Conservation (phyloP, 2,888 invertebrate genomes). For the Chloroclystis v-ata region DNA sequence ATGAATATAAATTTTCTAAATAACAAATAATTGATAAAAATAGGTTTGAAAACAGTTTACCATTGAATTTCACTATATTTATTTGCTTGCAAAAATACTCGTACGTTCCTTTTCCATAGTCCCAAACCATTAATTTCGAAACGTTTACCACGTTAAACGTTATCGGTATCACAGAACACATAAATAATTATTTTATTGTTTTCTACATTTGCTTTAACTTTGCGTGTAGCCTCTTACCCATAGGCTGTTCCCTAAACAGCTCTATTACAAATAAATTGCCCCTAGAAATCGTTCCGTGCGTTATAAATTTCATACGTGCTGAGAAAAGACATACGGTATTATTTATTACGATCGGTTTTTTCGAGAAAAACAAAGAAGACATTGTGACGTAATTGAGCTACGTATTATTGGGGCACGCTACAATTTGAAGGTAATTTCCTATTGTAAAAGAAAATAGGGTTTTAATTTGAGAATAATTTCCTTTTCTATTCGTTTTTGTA, state of each 20-base stretch:
- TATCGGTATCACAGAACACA: background rate
- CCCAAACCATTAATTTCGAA: no score
- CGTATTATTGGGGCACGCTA: constrained; percentile 62
- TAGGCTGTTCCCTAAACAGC: constrained; percentile 48
- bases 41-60: no score
- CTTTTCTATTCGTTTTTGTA: constrained; percentile 4
- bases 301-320: constrained; percentile 79
- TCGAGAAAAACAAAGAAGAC: constrained; percentile 71
- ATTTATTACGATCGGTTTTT: constrained; percentile 70
- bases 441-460: constrained; percentile 34
- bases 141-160: no score
- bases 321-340: constrained; percentile 78
- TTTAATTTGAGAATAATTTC: constrained; percentile 22
- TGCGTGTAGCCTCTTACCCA: constrained; percentile 23
- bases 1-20: no score
- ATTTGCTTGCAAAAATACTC: no score
- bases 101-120: no score
- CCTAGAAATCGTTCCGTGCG: constrained; percentile 67
- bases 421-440: constrained; percentile 45
- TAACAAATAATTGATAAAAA: no score
- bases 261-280: constrained; percentile 78
- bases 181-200: background rate
- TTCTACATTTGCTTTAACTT: constrained; percentile 4
- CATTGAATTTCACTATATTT: no score
- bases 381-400: constrained; percentile 73